Evolutionary conservation across 2,888 invertebrate genomes (phyloP).

Genomic region (Lottia scabra): DNA sequence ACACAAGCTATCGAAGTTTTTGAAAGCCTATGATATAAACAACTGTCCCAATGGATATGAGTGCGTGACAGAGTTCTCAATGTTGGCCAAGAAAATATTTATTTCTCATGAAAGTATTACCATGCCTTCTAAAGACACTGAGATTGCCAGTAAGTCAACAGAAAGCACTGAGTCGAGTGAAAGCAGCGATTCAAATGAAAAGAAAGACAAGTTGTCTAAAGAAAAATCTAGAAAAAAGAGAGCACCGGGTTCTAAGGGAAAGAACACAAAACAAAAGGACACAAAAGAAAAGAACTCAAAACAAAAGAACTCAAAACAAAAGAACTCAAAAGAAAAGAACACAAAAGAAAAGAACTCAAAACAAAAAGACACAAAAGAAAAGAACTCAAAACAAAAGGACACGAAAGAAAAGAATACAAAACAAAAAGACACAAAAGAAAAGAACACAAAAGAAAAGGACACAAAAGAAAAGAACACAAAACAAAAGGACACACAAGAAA

Average conservation of each 20-base stretch:
- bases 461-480: neutral
- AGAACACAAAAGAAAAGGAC: neutral
- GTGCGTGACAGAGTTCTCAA: no score
- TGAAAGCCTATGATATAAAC: no score
- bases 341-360: neutral
- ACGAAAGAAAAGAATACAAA: neutral
- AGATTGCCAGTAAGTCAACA: neutral
- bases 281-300: neutral
- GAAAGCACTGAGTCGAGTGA: neutral
- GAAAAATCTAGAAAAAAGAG: neutral
- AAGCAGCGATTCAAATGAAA: neutral
- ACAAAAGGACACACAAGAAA: neutral
- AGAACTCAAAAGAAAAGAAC: neutral
- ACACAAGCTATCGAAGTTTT: no score
- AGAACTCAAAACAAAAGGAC: neutral
- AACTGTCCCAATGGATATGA: no score
- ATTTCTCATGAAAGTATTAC: no score
- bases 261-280: neutral
- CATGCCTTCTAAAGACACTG: neutral
- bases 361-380: neutral
- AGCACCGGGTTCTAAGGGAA: neutral
- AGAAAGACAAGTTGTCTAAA: constrained; percentile 1
- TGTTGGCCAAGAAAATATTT: no score
- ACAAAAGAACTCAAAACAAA: neutral
- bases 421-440: neutral